A percentile compares a stretch with the other conserved stretches of the same genome.
Conservation (phyloP, 2,888 invertebrate genomes). For the Drosophila hamatofila region DNA sequence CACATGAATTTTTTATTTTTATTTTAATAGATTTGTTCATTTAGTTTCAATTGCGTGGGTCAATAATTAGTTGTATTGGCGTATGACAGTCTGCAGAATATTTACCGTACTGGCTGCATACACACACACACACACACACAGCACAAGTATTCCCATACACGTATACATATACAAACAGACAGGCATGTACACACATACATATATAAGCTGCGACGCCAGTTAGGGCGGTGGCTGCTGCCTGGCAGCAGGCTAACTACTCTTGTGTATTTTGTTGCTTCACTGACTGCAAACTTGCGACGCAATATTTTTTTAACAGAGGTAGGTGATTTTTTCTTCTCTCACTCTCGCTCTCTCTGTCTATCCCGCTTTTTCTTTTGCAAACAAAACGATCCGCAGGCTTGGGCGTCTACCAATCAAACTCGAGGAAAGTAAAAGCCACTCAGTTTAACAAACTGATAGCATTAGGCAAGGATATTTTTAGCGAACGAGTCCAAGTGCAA, state of each 20-base stretch:
- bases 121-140: conserved; percentile 16
- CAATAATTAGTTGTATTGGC: conserved; percentile 5
- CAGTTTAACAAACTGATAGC: conserved; percentile 4
- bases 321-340: conserved; percentile 2
- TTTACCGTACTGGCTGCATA: conserved; percentile 31
- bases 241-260: conserved; percentile 56
- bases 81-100: conserved; percentile 12
- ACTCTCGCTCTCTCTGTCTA: neutral
- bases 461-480: conserved; percentile 61
- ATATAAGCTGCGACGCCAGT: conserved; percentile 72
- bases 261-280: conserved; percentile 25
- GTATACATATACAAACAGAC: conserved; percentile 30
- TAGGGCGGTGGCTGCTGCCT: conserved; percentile 75
- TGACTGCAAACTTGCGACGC: conserved; percentile 70
- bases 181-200: conserved; percentile 11
- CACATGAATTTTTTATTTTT: neutral
- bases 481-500: conserved; percentile 35
- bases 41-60: conserved; percentile 3
- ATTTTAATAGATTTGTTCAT: neutral
- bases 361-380: neutral
- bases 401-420: neutral
- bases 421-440: conserved; percentile 39
- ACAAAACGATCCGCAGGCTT: conserved; percentile 33
- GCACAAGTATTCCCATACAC: neutral
- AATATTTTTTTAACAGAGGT: conserved; percentile 41